Evolutionary conservation across 2,888 invertebrate genomes (phyloP).

Genomic region (Noctua pronuba): DNA sequence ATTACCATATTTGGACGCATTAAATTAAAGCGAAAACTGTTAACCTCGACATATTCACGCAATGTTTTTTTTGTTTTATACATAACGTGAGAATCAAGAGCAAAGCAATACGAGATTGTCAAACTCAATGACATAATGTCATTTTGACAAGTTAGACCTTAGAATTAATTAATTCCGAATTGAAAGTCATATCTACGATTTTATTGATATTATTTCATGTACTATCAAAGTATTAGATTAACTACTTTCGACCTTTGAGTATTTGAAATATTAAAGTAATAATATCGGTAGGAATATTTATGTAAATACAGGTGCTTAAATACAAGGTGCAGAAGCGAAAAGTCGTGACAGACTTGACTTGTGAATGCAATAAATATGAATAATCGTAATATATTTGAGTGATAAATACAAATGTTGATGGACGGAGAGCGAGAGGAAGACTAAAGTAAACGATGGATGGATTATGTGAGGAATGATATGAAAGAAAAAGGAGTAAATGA

Average conservation of each 20-base stretch:
- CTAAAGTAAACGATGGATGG: too few relatives aligned
- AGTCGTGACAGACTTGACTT: constrained; percentile 14
- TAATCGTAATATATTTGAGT: too few relatives aligned
- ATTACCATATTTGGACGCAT: constrained; percentile 5
- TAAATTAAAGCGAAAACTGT: constrained; percentile 8
- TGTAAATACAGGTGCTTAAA: constrained; percentile 8
- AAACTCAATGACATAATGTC: constrained; percentile 64
- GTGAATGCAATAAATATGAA: neutral
- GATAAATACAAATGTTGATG: too few relatives aligned
- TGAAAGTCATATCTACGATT: constrained; percentile 51
- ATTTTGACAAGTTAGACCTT: constrained; percentile 67
- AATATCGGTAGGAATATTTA: constrained; percentile 11
- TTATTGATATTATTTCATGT: constrained; percentile 28
- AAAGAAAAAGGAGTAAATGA: too few relatives aligned
- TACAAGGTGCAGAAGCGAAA: constrained; percentile 9
- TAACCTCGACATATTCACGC: constrained; percentile 35
- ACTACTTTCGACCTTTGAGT: constrained; percentile 14
- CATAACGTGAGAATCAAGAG: constrained; percentile 15
- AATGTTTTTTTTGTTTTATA: constrained; percentile 7
- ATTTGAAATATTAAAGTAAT: constrained; percentile 17
- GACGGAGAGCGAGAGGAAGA: too few relatives aligned
- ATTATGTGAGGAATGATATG: too few relatives aligned
- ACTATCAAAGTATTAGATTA: constrained; percentile 14
- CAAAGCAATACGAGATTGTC: constrained; percentile 40
- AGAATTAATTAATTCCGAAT: constrained; percentile 63